Base-by-base conservation (phyloP, 2,113 vertebrate species). In the Hemiprocne comata region DNA sequence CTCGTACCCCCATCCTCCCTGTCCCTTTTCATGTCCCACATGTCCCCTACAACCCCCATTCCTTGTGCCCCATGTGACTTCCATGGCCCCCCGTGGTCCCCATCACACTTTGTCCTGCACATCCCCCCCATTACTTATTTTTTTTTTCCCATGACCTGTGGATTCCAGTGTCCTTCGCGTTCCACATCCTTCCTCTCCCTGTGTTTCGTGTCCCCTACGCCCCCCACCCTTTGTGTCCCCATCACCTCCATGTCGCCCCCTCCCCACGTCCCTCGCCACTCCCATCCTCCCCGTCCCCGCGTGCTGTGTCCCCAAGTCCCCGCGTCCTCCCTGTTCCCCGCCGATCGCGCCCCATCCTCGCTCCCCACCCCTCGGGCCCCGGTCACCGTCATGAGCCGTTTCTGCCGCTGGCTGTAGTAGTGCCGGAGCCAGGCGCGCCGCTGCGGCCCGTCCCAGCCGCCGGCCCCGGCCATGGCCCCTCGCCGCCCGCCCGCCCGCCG, bases 381-480 rank as follows among this genome's bases (percentile, higher is more conserved):
- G 19, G 23, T 85, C 72, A 98, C 98, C 98, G 98, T 96, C 48
- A 98, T 97, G 95, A 98, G 98, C 85, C 98, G 98, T 75, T 97
- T 97, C 94, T 98, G 98, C 40, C 98, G 97, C 97, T 98, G 98
- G 50, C 98, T 98, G 93, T 98, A 98, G 81, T 98, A 98, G 76
- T 98, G 98, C 11, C 98, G 95, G 44, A 98, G 97, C 74, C 98
- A 94, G 94, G 98, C 86, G 33, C 98, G 96, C 70, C 98, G 97
- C 54, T 98, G 98, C 65, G 97, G 85, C 90, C 98, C 98, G 71
- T 83, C 91, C 74, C 98, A 97, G 67, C 23, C 33, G 13, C 53
- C 53, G 67, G 69, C 21, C 89, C 98, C 96, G 2, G 87, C 40
- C 80, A 76, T 76, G 19, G 81, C 2, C 29, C 28, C 57, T 97